Conservation (phyloP, 2,888 invertebrate genomes). For the Latrodectus hesperus region DNA sequence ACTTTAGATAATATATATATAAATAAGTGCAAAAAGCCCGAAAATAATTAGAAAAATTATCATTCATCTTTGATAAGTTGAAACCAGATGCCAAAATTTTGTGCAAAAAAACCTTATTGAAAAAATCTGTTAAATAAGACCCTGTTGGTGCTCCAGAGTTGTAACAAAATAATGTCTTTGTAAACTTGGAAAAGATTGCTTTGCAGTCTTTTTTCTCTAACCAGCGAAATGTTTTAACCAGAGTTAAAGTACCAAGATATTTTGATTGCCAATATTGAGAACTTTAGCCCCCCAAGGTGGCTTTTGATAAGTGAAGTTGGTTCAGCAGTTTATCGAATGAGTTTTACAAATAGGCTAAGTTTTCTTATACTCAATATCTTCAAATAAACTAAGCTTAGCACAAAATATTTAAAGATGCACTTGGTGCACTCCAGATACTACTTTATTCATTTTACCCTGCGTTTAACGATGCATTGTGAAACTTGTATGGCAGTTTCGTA, state of each 20-base stretch:
- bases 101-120: no score
- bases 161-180: not conserved
- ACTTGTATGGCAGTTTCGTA: not conserved
- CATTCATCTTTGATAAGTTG: no score
- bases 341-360: not conserved
- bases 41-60: no score
- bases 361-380: not conserved
- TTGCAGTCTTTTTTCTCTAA: not conserved
- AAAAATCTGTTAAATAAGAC: no score
- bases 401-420: not conserved
- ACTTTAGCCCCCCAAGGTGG: not conserved
- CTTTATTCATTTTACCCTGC: not conserved
- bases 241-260: not conserved
- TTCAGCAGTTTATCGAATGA: not conserved
- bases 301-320: not conserved
- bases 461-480: not conserved
- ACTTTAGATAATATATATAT: no score
- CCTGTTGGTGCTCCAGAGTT: no score
- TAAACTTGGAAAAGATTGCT: not conserved
- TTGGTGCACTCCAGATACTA: not conserved
- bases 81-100: no score
- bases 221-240: not conserved
- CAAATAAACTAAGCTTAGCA: not conserved
- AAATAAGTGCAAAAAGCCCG: no score
- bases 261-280: not conserved